Evolutionary conservation across 2,888 invertebrate species (phyloP).

Genomic region (Atrina japonica): DNA sequence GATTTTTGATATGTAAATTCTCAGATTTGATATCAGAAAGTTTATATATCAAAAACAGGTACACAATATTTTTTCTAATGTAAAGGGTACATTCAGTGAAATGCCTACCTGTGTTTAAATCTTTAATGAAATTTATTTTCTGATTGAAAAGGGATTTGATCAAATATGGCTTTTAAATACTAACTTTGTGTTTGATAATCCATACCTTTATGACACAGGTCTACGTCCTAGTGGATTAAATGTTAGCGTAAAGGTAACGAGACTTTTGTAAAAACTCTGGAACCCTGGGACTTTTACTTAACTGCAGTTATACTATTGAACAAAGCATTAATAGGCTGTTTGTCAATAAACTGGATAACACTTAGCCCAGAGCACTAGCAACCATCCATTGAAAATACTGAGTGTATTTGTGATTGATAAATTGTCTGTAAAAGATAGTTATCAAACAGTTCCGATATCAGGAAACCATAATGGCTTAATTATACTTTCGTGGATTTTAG

Average conservation of each 20-base stretch:
- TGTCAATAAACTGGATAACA: slow-evolving; percentile 13
- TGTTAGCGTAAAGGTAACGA: slow-evolving; percentile 11
- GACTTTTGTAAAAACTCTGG: slow-evolving; percentile 16
- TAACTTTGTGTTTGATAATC: slow-evolving; percentile 24
- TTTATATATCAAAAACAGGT: no score
- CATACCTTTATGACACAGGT: slow-evolving; percentile 4
- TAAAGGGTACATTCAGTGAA: no score
- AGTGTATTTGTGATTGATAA: no score
- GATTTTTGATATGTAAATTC: no score
- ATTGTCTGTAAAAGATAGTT: no score
- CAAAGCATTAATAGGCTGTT: slow-evolving; percentile 5
- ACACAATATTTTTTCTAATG: no score
- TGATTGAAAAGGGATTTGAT: slow-evolving; percentile 14
- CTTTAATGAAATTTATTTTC: slow-evolving; percentile 11
- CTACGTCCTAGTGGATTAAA: no score
- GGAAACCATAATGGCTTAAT: no score
- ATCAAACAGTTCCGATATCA: no score
- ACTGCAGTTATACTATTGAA: neutral
- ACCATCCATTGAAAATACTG: slow-evolving; percentile 5
- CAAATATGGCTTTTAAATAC: slow-evolving; percentile 25
- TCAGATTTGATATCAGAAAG: no score
- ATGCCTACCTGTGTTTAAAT: no score
- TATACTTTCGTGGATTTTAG: no score
- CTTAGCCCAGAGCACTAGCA: slow-evolving; percentile 17
- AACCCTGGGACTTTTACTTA: slow-evolving; percentile 26